A percentile compares a stretch with the other conserved stretches of the same genome.
Evolutionary conservation across 2,888 invertebrate genomes (phyloP).

Genomic region (Himalopsyche kuldschensis): DNA sequence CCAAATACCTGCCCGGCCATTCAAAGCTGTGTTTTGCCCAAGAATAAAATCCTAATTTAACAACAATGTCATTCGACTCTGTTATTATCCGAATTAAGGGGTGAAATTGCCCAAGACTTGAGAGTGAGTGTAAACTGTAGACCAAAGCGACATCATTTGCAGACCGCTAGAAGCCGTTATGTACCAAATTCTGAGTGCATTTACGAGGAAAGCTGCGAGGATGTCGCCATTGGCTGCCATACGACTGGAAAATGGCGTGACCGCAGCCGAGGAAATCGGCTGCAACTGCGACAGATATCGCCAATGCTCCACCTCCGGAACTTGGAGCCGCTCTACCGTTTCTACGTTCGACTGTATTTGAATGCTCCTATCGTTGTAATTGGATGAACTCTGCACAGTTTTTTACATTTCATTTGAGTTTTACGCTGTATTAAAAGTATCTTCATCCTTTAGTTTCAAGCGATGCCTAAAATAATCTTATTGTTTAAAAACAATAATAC

Average conservation of each 20-base stretch:
- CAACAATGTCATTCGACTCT: neutral
- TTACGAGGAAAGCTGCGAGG: neutral
- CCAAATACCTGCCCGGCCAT: neutral
- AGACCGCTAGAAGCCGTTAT: neutral
- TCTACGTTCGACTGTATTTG: neutral
- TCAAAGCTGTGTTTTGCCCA: neutral
- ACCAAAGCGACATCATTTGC: constrained; percentile 1
- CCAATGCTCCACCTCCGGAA: neutral
- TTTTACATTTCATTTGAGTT: too few species aligned
- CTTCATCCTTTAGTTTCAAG: too few species aligned
- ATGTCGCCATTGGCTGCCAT: constrained; percentile 2
- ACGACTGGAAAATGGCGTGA: constrained; percentile 4
- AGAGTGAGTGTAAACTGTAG: neutral
- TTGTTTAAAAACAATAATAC: too few species aligned
- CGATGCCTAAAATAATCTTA: too few species aligned
- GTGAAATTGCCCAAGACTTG: neutral
- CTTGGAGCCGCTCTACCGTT: neutral
- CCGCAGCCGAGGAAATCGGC: neutral
- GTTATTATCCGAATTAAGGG: neutral
- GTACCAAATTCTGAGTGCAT: neutral
- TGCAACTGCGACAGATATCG: neutral
- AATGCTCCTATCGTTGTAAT: neutral
- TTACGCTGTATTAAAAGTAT: too few species aligned
- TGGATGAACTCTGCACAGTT: neutral
- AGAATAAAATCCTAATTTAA: neutral